Evolutionary conservation across 2,797 vertebrate genomes (phyloP), one percentile per base, ranked within the genome.

Genomic region (Meda fulgida): DNA sequence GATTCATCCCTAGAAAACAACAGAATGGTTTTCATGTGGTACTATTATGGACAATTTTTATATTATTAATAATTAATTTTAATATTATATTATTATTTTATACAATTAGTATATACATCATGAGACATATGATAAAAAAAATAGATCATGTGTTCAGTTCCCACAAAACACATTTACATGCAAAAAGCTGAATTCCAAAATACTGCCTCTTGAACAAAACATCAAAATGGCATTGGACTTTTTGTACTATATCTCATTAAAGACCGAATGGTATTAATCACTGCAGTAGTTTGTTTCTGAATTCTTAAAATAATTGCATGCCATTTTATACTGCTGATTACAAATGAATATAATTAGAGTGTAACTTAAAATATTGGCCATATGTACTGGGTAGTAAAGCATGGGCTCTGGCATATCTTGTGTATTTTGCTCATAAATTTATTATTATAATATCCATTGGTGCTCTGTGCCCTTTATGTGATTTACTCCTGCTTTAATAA

Each of bases 401-500:
- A 58, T 34, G 51, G 38, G 31, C 40, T 83, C n/a, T 77, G 46
- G 23, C 40, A 67, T 67, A 70, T 58, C 34, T 53, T 67, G 36
- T 66, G 9, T 66, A 19, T 66, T 86, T 70, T 48, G 66, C 58
- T 82, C 58, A 46, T 83, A 58, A 8, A 63, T 63, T 72, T 85
- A 51, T 43, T 51, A 82, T 84, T 51, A 55, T 78, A 72, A 81
- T 60, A 69, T 63, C 34, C 36, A 38, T 40, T 70, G 66, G 81
- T 66, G 46, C 80, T 78, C 65, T 63, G 78, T 73, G 46, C 71
- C 79, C 51, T 46, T 82, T 65, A 23, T 91, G 89, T 93, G 92
- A 93, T 93, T 91, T 93, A 93, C 91, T 76, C 87, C 90, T 93
- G 77, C 81, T 86, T 92, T 87, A 85, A 89, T 78, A 91, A 90